Evolutionary conservation across 1,140 invertebrate genomes (phyloP).

Genomic region (Rhagoletis zephyria): DNA sequence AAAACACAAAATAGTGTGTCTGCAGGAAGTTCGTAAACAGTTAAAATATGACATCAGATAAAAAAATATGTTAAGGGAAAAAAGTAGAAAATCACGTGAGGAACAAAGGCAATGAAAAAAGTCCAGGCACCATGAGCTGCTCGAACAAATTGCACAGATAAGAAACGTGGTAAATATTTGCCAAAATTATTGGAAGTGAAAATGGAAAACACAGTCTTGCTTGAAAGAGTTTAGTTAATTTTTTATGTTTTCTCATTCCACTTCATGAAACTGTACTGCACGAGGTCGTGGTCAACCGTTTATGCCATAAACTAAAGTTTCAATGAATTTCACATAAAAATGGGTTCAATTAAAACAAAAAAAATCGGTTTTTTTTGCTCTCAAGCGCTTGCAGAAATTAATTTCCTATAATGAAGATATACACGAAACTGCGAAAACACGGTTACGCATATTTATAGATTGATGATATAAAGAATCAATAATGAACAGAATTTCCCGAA

Average conservation of each 20-base stretch:
- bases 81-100: not conserved
- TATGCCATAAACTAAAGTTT: not conserved
- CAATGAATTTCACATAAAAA: too few relatives aligned
- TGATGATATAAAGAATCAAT: too few relatives aligned
- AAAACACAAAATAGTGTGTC: not conserved
- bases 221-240: not conserved
- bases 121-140: not conserved
- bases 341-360: too few relatives aligned
- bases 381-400: too few relatives aligned
- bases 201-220: not conserved
- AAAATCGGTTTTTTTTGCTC: too few relatives aligned
- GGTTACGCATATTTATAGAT: too few relatives aligned
- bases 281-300: not conserved
- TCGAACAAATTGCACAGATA: constrained; percentile 32
- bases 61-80: not conserved
- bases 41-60: not conserved
- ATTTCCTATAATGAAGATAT: too few relatives aligned
- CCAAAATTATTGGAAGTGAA: not conserved
- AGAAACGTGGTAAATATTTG: not conserved
- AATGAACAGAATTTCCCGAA: too few relatives aligned
- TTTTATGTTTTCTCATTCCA: not conserved
- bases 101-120: not conserved
- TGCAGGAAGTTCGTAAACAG: not conserved
- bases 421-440: too few relatives aligned
- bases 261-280: not conserved